Evolutionary conservation across 2,888 invertebrate genomes (phyloP), one percentile per base, ranked within the genome.

Genomic region (Conomelus anceps): DNA sequence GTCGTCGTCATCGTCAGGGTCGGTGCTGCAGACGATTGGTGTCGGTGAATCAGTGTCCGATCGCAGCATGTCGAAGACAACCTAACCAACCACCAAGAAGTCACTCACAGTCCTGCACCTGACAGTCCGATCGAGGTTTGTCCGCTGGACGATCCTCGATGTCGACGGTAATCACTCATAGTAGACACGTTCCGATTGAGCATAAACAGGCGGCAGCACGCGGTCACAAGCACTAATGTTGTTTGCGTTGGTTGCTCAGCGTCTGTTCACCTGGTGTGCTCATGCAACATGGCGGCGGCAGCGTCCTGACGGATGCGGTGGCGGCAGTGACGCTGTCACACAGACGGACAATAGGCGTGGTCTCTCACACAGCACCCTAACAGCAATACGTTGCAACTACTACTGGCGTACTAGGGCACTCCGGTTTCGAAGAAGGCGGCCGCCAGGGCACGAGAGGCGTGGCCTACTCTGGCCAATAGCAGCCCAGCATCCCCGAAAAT

Each of bases 1-100:
- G 92, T 96, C 97, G 92, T 96, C 96, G 90, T 93, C 93, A 91
- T 93, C 93, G 89, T 93, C 93, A 91, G 93, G 93, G 90, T 93
- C 93, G 91, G 93, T 91, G 22, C 13, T 41, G 41, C 41, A 41
- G 41, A 41, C 41, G 63, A 63, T n/a, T 20, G 63, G 63, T 1
- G 63, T 63, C 63, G 63, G 63, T n/a, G 63, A 63, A 13, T 63
- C 63, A 6, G n/a, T n/a, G 63, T 63, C 63, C 63, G 63, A 63
- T 7, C 63, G 20, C 0, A 63, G 63, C 63, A 63, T 63, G 11
- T 63, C n/a, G 63, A n/a, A n/a, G n/a, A n/a, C n/a, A n/a, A n/a
- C n/a, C n/a, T n/a, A n/a, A n/a, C n/a, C n/a, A n/a, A n/a, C n/a
- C n/a, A n/a, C 63, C 26, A 26, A 13, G 63, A 0, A 20, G n/a